These are phyloP conservation scores for Cephus rjabovi DNA, from an alignment of 2,888 invertebrate species.

Conservation along the genomic window DNA sequence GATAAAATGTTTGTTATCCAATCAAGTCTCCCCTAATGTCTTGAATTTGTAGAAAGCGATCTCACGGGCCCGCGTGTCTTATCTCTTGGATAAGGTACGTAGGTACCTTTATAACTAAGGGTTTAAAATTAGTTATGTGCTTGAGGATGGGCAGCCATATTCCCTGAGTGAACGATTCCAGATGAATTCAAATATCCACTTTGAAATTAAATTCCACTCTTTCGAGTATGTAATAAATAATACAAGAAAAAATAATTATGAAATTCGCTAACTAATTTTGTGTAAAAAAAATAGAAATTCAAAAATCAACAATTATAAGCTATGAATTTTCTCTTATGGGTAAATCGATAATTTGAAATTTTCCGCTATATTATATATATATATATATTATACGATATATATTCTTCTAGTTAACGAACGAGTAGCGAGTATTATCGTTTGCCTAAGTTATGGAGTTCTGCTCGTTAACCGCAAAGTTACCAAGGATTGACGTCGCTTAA, in stretches of 20 bases:
- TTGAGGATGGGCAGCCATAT: conserved; percentile 16
- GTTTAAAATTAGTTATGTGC: conserved; percentile 35
- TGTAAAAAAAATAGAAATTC: neutral
- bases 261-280: neutral
- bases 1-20: conserved; percentile 66
- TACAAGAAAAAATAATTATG: neutral
- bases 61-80: conserved; percentile 21
- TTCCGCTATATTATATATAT: neutral
- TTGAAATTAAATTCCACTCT: neutral
- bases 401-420: neutral
- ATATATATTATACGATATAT: neutral
- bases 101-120: conserved; percentile 34
- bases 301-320: neutral
- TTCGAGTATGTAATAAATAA: neutral
- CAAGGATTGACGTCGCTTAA: conserved; percentile 55
- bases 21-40: conserved; percentile 45
- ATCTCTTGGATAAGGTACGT: conserved; percentile 30
- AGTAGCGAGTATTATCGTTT: conserved; percentile 38
- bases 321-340: neutral
- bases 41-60: conserved; percentile 42
- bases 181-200: neutral
- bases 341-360: neutral
- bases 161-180: neutral
- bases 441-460: conserved; percentile 60
- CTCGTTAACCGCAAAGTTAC: conserved; percentile 63